phyloP scores from a whole-genome alignment of 2,113 vertebrate genomes.

The Protobothrops flavoviridis region DNA sequence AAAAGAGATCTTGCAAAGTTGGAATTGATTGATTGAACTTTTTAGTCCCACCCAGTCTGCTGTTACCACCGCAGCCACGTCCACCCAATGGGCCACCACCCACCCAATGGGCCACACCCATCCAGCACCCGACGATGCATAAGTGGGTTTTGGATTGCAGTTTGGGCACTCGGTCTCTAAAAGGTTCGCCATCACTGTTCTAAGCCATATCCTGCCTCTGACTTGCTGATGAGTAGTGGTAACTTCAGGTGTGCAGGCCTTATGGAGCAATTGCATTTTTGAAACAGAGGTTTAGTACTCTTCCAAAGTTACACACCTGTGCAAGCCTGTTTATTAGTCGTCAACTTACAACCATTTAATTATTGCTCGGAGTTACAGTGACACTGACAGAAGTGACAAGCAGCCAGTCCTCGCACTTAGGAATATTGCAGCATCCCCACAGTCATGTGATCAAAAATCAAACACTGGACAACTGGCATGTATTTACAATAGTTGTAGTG shows the following conservation, averaged over 20 bases:
- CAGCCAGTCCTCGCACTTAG: not conserved
- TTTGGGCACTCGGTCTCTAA: no score
- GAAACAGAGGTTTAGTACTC: not conserved
- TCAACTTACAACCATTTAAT: not conserved
- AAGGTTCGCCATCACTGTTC: not conserved
- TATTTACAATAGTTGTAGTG: not conserved
- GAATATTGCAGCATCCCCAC: not conserved
- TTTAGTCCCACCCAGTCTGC: no score
- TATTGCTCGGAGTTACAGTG: not conserved
- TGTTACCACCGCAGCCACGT: no score
- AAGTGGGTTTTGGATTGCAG: no score
- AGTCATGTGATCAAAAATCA: not conserved
- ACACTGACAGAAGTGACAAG: not conserved
- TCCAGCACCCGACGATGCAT: no score
- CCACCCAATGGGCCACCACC: no score
- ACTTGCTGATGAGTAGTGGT: not conserved
- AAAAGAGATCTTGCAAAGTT: no score
- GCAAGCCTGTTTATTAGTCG: not conserved
- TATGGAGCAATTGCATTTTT: not conserved
- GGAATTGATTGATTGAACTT: no score
- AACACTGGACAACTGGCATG: not conserved
- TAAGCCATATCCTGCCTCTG: not conserved
- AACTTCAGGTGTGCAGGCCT: not conserved
- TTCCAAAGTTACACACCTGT: not conserved
- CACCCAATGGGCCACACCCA: no score